Evolutionary conservation across 2,888 invertebrate genomes (phyloP), one percentile per base, ranked within the genome.

Genomic region (Elegia similella): DNA sequence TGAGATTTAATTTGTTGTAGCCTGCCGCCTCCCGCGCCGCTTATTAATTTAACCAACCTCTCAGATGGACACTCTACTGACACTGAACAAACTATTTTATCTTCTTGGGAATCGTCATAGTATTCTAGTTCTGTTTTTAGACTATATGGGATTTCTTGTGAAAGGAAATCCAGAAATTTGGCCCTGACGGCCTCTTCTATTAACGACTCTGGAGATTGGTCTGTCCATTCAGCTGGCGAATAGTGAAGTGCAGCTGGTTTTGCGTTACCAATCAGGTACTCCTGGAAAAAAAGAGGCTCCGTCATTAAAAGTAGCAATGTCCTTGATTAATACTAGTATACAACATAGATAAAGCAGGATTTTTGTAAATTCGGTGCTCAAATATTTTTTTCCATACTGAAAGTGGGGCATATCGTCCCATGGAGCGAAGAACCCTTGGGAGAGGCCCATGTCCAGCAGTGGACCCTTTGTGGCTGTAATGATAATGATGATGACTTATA

Each of bases 71-170:
- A 95, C 44, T 91, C 85, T 0, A 97, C 93, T 53, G 88, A 71
- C 0, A 96, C 94, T 0, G 94, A 92, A 72, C 86, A 84, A 1
- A 83, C 56, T 6, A 89, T 79, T 72, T 82, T 86, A 50, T 87
- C 68, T 57, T 82, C 93, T 62, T 93, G 93, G 32, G 93, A 87
- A 54, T 92, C 86, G 65, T 94, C 93, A 67, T 93, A 94, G 75
- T 94, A 94, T 76, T 96, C 96, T 13, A 97, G 75, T 52, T 89
- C 73, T 7, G 94, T 91, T 60, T 92, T 87, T 3, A 98, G 76
- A 43, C 82, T 91, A 75, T 99, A 99, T 0, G 99, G 99, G 46
- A 99, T 93, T 88, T 98, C 97, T 66, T 97, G 93, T 0, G 95
- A 94, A 46, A 98, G 84, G 73, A 94, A 93, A 75, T 99, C 97